Evolutionary conservation across 2,113 vertebrate species (phyloP).

Genomic region (Cephalopterus ornatus): DNA sequence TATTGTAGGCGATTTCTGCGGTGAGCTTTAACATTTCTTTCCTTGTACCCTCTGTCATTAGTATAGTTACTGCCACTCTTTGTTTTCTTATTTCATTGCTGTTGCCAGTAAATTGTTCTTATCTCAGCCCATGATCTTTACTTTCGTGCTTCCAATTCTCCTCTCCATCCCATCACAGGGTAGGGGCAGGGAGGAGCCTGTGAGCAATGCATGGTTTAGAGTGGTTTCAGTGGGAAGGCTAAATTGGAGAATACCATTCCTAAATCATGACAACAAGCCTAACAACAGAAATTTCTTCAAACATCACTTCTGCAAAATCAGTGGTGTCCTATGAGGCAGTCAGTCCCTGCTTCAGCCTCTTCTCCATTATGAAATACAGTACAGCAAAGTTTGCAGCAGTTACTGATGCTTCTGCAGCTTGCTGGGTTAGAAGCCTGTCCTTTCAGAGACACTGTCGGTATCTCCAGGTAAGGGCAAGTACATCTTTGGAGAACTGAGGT

Average conservation of each 20-base stretch:
- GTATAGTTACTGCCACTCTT: not conserved
- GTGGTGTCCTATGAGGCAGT: not conserved
- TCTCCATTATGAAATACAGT: not conserved
- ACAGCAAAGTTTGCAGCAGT: not conserved
- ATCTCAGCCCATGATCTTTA: not conserved
- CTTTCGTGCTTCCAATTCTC: not conserved
- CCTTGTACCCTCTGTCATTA: not conserved
- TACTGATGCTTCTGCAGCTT: not conserved
- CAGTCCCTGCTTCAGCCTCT: not conserved
- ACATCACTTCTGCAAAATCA: fast-evolving
- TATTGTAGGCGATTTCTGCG: not conserved
- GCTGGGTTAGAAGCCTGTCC: not conserved
- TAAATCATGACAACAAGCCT: not conserved
- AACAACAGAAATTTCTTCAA: not conserved
- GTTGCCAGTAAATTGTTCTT: not conserved
- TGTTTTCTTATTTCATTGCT: not conserved
- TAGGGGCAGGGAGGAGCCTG: not conserved
- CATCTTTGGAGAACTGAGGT: not conserved
- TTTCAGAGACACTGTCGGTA: not conserved
- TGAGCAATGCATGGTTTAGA: not conserved
- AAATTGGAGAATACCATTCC: not conserved
- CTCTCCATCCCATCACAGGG: not conserved
- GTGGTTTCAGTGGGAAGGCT: not conserved
- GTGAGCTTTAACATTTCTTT: not conserved
- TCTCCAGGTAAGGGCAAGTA: not conserved